phyloP scores from a whole-genome alignment of 2,797 vertebrate species.

The Microcaecilia unicolor region DNA sequence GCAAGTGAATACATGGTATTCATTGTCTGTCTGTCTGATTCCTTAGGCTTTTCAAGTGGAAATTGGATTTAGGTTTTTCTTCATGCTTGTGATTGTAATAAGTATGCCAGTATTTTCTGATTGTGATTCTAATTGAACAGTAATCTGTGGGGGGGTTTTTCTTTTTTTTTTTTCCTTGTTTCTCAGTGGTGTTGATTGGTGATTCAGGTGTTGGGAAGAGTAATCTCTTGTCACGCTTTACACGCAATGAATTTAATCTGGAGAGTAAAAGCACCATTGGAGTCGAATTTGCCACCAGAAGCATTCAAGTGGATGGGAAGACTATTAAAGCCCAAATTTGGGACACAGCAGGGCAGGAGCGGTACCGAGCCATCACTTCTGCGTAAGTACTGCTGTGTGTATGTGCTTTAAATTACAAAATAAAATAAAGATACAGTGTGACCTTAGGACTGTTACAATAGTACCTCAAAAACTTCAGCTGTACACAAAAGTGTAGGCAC shows the following conservation, averaged over 20 bases:
- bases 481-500: too few species aligned
- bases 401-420: too few species aligned
- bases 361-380: slow-evolving; percentile 93
- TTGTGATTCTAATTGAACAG: neutral
- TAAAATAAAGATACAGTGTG: too few species aligned
- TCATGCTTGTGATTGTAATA: too few species aligned
- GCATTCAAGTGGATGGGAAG: slow-evolving; percentile 95
- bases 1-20: too few species aligned
- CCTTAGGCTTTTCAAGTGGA: too few species aligned
- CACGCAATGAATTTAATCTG: slow-evolving; percentile 91
- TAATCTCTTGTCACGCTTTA: slow-evolving; percentile 91
- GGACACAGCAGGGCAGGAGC: slow-evolving; percentile 92
- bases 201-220: slow-evolving; percentile 95
- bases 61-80: too few species aligned
- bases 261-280: slow-evolving; percentile 97
- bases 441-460: too few species aligned
- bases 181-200: slow-evolving; percentile 89
- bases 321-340: slow-evolving; percentile 97
- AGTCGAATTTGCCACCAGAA: slow-evolving; percentile 92
- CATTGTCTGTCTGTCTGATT: too few species aligned
- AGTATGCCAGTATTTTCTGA: neutral
- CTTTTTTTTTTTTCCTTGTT: too few species aligned
- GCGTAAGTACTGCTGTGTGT: slow-evolving; percentile 81
- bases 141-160: too few species aligned
- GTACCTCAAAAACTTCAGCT: too few species aligned